Conservation (phyloP, 2,113 vertebrate species). For the Kryptolebias marmoratus region DNA sequence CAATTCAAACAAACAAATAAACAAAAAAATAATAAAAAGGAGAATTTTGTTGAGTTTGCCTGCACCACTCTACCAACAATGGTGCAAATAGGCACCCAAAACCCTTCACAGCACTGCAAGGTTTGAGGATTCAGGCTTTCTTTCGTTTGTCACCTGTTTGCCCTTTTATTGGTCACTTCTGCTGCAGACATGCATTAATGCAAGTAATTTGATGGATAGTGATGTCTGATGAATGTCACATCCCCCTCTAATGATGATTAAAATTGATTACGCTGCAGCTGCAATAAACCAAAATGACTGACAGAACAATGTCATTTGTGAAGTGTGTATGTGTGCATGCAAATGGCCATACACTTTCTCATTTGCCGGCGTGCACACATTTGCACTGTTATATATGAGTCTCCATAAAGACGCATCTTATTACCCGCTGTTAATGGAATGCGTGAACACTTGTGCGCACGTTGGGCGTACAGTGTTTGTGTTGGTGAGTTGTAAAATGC, state of each 20-base stretch:
- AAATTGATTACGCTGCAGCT: slow-evolving; percentile 30
- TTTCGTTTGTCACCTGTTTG: not conserved
- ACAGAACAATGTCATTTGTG: slow-evolving; percentile 60
- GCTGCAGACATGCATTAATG: slow-evolving; percentile 18
- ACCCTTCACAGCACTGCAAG: not conserved
- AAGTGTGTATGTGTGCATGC: not conserved
- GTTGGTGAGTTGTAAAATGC: slow-evolving; percentile 24
- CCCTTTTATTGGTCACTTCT: slow-evolving; percentile 39
- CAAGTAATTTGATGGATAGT: slow-evolving; percentile 54
- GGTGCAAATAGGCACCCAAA: not conserved
- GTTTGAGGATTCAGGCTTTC: not conserved
- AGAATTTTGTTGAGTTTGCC: too few species aligned
- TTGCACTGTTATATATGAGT: slow-evolving; percentile 9
- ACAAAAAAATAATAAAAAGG: too few species aligned
- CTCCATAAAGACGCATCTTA: not conserved
- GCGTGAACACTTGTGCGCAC: not conserved
- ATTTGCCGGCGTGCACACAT: not conserved
- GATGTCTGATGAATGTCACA: slow-evolving; percentile 45
- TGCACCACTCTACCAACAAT: not conserved
- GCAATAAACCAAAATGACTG: slow-evolving; percentile 52
- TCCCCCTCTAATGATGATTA: slow-evolving; percentile 60
- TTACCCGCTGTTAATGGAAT: slow-evolving; percentile 14
- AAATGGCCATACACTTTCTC: not conserved
- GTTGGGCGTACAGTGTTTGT: not conserved
- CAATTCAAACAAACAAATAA: too few species aligned